Evolutionary conservation across 2,888 invertebrate species (phyloP).

Genomic region (Sacculina carcini): DNA sequence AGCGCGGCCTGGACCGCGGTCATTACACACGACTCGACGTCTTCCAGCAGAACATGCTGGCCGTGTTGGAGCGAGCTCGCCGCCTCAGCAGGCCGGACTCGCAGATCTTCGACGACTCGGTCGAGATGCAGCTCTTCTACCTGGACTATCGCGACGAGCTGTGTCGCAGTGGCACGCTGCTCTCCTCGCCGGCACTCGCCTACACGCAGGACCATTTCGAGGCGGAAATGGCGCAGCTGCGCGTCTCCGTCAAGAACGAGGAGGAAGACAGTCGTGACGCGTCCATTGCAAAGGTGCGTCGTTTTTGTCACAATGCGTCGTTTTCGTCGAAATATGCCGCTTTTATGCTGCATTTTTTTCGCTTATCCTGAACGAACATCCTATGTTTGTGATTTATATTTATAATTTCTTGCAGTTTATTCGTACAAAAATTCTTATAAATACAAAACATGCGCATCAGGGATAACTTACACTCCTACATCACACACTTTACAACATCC

Average conservation of each 20-base stretch:
- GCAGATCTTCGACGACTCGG: conserved; percentile 79
- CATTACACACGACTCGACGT: conserved; percentile 74
- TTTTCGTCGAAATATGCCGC: too few relatives aligned
- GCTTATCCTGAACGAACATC: too few relatives aligned
- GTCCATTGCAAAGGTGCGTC: too few relatives aligned
- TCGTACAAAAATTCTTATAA: too few relatives aligned
- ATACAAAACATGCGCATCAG: too few relatives aligned
- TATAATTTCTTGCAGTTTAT: too few relatives aligned
- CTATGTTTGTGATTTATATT: too few relatives aligned
- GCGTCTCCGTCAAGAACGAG: conserved; percentile 4
- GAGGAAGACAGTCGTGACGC: conserved; percentile 18
- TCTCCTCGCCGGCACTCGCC: conserved; percentile 62
- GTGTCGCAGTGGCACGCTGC: conserved; percentile 46
- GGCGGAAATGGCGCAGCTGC: conserved; percentile 4
- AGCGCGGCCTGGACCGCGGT: conserved; percentile 67
- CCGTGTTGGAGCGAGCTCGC: conserved; percentile 64
- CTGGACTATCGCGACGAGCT: conserved; percentile 25
- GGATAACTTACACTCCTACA: too few relatives aligned
- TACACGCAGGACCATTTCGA: conserved; percentile 46
- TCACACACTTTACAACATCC: neutral
- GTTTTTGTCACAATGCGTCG: too few relatives aligned
- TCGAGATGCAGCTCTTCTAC: conserved; percentile 44
- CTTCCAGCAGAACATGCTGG: conserved; percentile 90
- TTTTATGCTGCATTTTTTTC: too few relatives aligned
- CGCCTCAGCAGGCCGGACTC: conserved; percentile 71